Evolutionary conservation across 2,797 vertebrate species (phyloP).

Genomic region (Sciurus vulgaris): DNA sequence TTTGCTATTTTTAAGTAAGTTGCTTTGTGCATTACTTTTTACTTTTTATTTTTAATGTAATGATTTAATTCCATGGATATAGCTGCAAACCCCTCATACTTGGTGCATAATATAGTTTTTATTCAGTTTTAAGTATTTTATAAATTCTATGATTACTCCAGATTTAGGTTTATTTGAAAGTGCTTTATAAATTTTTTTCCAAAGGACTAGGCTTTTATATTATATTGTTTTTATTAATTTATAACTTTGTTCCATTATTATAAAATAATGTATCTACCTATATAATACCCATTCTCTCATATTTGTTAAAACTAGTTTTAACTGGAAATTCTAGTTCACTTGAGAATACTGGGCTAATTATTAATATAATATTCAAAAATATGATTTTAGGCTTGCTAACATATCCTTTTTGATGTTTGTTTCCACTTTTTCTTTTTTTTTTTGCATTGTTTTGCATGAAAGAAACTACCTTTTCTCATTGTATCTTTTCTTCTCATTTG

Average conservation of each 20-base stretch:
- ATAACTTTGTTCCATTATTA: not conserved
- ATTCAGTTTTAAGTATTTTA: not conserved
- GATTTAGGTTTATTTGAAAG: not conserved
- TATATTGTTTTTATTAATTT: not conserved
- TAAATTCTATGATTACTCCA: not conserved
- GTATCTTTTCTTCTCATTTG: not conserved
- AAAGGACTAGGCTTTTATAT: not conserved
- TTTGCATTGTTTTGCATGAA: not conserved
- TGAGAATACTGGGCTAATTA: not conserved
- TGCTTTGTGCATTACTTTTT: not conserved
- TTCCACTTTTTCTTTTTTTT: conserved; percentile 15
- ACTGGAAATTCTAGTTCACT: not conserved
- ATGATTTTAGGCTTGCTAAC: not conserved
- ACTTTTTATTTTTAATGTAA: not conserved
- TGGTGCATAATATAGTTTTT: not conserved
- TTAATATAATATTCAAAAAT: not conserved
- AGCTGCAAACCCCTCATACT: not conserved
- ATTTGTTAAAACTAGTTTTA: conserved; percentile 16
- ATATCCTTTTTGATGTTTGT: not conserved
- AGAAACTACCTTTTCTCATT: not conserved
- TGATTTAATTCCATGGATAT: not conserved
- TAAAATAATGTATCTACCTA: not conserved
- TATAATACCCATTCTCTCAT: not conserved
- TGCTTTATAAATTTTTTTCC: not conserved
- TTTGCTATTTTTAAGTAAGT: not conserved